Conservation (phyloP, 1,140 invertebrate species). For the Aphis craccivora region DNA sequence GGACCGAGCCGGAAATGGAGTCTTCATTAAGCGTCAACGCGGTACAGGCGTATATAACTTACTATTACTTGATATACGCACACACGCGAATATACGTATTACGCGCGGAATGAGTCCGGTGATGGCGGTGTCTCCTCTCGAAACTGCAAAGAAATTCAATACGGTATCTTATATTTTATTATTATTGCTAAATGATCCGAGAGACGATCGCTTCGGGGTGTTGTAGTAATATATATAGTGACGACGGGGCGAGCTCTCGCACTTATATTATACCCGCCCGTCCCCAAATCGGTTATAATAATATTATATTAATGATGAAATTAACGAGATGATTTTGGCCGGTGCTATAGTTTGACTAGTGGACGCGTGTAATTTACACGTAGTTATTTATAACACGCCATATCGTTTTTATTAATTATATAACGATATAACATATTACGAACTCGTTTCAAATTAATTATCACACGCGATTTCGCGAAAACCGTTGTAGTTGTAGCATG, state of each 20-base stretch:
- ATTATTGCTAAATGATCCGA: slow-evolving; percentile 39
- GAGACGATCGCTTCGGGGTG: neutral
- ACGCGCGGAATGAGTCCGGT: neutral
- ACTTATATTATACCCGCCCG: no score
- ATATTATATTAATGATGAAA: neutral
- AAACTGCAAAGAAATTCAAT: slow-evolving; percentile 30
- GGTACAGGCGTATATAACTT: no score
- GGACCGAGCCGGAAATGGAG: slow-evolving; percentile 8
- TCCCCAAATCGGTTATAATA: neutral
- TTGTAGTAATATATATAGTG: no score
- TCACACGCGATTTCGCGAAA: neutral
- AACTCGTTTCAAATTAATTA: neutral
- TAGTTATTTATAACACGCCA: neutral
- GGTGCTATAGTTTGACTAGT: neutral
- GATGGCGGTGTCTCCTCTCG: no score
- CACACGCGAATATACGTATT: neutral
- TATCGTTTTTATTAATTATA: neutral
- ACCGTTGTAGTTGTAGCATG: no score
- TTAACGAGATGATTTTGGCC: neutral
- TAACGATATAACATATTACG: no score
- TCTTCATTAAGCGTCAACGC: slow-evolving; percentile 47
- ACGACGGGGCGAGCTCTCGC: no score
- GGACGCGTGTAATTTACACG: neutral
- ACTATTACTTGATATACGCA: neutral
- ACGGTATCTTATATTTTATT: neutral